phyloP scores from a whole-genome alignment of 2,888 invertebrate genomes.

The Volucella zonaria region DNA sequence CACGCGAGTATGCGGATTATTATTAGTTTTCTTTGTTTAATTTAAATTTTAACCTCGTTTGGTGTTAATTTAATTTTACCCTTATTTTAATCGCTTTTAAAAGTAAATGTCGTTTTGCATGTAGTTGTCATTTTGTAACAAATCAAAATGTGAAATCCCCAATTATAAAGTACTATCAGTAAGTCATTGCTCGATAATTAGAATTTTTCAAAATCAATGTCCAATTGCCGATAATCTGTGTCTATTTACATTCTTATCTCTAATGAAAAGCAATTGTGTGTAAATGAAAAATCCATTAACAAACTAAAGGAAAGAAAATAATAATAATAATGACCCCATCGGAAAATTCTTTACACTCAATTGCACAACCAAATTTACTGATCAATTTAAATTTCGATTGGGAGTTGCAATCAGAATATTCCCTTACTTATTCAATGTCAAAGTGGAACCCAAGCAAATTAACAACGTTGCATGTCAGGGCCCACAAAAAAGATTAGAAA shows the following conservation, averaged over 20 bases:
- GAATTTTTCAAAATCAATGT: conserved; percentile 19
- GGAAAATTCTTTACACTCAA: conserved; percentile 46
- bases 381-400: conserved; percentile 56
- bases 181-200: conserved; percentile 27
- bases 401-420: conserved; percentile 46
- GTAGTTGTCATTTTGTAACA: not conserved
- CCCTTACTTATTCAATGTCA: conserved; percentile 27
- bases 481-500: conserved; percentile 40
- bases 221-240: conserved; percentile 10
- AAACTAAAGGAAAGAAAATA: not conserved
- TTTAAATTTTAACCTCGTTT: too few species aligned
- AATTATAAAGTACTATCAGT: not conserved
- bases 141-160: not conserved
- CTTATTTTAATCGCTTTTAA: too few species aligned
- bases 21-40: too few species aligned
- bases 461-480: conserved; percentile 44
- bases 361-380: conserved; percentile 41
- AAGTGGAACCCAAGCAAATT: conserved; percentile 27
- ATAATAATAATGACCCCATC: conserved; percentile 18
- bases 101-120: too few species aligned
- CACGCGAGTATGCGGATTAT: too few species aligned
- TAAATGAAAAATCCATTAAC: conserved; percentile 4
- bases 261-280: conserved; percentile 26
- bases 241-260: conserved; percentile 21
- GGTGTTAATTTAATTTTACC: too few species aligned